phyloP scores from a whole-genome alignment of 1,140 invertebrate species.

The Tigriopus japonicus region DNA sequence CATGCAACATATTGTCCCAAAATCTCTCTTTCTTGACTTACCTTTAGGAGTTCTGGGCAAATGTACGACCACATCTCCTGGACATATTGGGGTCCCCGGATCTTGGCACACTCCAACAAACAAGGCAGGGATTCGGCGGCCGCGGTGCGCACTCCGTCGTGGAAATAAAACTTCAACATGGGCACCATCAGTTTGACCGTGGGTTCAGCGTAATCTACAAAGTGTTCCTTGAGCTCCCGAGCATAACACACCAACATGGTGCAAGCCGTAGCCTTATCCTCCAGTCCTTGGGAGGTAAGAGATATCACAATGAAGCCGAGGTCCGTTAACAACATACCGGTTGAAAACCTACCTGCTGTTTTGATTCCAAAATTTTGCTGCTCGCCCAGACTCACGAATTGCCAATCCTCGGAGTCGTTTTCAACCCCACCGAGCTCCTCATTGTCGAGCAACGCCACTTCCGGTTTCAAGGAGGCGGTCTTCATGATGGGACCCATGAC shows the following conservation, averaged over 20 bases:
- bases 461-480: slow-evolving; percentile 87
- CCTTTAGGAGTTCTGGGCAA: slow-evolving; percentile 55
- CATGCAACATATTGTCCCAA: too few species aligned
- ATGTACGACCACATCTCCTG: slow-evolving; percentile 84
- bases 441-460: slow-evolving; percentile 88
- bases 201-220: slow-evolving; percentile 81
- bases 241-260: slow-evolving; percentile 99
- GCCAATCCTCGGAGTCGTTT: slow-evolving; percentile 75
- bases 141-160: slow-evolving; percentile 76
- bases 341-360: slow-evolving; percentile 39
- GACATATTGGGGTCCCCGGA: slow-evolving; percentile 54
- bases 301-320: slow-evolving; percentile 41
- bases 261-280: slow-evolving; percentile 96
- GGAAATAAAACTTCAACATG: slow-evolving; percentile 96
- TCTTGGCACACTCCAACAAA: slow-evolving; percentile 75
- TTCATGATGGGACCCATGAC: slow-evolving; percentile 94
- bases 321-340: background rate
- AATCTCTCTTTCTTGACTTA: background rate
- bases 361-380: slow-evolving; percentile 83
- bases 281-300: too few species aligned
- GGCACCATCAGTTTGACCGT: slow-evolving; percentile 88
- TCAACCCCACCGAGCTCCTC: slow-evolving; percentile 48
- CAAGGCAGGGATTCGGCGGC: slow-evolving; percentile 89
- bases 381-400: slow-evolving; percentile 89
- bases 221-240: slow-evolving; percentile 85